These are phyloP conservation scores for Argyrosomus japonicus DNA, from an alignment of 2,113 vertebrate species.

Conservation along the genomic window DNA sequence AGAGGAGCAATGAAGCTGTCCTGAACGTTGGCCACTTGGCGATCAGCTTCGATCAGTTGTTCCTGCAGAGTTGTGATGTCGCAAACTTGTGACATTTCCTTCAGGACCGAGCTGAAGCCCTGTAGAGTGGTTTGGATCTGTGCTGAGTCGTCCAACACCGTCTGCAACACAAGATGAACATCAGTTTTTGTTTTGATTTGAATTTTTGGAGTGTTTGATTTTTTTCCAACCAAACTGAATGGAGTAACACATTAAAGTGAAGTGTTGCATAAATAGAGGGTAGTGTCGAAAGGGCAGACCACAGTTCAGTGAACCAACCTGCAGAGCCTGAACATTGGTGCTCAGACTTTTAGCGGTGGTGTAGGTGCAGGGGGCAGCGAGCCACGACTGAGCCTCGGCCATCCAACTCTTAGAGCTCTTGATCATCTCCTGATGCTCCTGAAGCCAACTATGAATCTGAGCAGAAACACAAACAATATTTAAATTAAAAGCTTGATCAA, in stretches of 20 bases:
- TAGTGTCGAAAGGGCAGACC: background rate
- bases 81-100: slow-evolving; percentile 88
- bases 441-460: slow-evolving; percentile 88
- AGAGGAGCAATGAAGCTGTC: slow-evolving; percentile 86
- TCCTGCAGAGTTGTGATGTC: slow-evolving; percentile 83
- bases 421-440: slow-evolving; percentile 91
- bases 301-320: slow-evolving; percentile 79
- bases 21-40: slow-evolving; percentile 84
- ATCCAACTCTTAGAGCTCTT: slow-evolving; percentile 88
- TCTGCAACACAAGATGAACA: slow-evolving; percentile 74
- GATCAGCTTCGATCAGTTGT: slow-evolving; percentile 82
- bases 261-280: too few relatives aligned
- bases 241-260: background rate
- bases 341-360: slow-evolving; percentile 86
- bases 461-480: background rate
- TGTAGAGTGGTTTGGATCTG: slow-evolving; percentile 89
- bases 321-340: slow-evolving; percentile 84
- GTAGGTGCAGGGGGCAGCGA: slow-evolving; percentile 83
- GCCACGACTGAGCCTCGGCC: slow-evolving; percentile 85
- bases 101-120: slow-evolving; percentile 82
- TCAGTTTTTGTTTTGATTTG: too few relatives aligned
- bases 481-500: background rate
- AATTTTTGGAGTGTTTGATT: too few relatives aligned
- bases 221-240: background rate
- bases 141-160: slow-evolving; percentile 90